Conservation (phyloP, 35 echinoderm and acorn worm genomes). For the Amphiura filiformis region DNA sequence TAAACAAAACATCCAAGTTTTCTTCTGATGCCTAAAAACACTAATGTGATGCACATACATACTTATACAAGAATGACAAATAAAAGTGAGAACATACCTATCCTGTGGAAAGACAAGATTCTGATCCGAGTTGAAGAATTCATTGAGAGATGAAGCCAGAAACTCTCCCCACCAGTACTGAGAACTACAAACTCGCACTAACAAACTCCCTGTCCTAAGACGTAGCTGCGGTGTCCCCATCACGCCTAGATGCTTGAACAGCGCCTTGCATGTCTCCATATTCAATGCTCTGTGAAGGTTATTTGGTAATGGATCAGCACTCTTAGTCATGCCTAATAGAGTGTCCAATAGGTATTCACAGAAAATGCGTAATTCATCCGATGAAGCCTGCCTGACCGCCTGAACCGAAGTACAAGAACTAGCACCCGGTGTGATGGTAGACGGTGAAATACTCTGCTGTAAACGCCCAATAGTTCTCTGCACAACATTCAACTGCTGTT, state of each 20-base stretch:
- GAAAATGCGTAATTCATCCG: constrained; percentile 79
- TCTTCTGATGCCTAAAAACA: too few species aligned
- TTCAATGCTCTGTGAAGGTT: constrained; percentile 50
- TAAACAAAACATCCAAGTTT: too few species aligned
- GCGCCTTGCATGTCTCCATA: constrained; percentile 72
- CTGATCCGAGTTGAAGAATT: constrained; percentile 85
- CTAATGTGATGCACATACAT: background rate
- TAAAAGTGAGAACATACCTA: constrained; percentile 47
- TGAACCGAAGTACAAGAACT: constrained; percentile 18
- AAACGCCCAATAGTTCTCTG: constrained; percentile 71
- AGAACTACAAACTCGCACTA: constrained; percentile 73
- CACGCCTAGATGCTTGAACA: constrained; percentile 90
- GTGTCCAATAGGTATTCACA: constrained; percentile 80
- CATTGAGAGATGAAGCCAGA: constrained; percentile 77
- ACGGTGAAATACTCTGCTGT: background rate
- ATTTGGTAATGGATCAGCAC: constrained; percentile 7
- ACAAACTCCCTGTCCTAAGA: constrained; percentile 57
- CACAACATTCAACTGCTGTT: constrained; percentile 68
- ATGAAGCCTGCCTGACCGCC: constrained; percentile 66
- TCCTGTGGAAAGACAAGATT: constrained; percentile 70
- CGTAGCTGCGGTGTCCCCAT: constrained; percentile 77
- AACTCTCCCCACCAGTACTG: constrained; percentile 98
- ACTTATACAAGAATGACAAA: background rate
- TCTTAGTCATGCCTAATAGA: constrained; percentile 61
- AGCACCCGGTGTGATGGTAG: background rate